phyloP scores from a whole-genome alignment of 2,888 invertebrate species.

The Reticulitermes lucifugus region DNA sequence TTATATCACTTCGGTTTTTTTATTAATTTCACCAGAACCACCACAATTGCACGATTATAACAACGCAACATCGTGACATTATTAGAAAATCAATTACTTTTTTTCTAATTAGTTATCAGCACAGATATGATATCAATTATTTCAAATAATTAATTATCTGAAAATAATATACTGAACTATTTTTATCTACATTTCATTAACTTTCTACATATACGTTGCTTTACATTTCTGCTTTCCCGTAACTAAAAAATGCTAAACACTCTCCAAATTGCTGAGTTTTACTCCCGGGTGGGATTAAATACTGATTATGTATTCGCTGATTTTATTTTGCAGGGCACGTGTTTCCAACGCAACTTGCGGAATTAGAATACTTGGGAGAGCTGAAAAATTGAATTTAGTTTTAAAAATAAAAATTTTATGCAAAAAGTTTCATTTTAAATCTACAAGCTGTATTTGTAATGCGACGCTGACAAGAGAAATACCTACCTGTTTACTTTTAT shows the following conservation, averaged over 20 bases:
- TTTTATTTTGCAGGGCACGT: not conserved
- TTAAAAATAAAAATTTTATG: not conserved
- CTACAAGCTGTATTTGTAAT: not conserved
- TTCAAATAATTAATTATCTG: too few species aligned
- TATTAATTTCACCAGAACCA: too few species aligned
- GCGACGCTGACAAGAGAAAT: not conserved
- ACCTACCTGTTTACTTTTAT: not conserved
- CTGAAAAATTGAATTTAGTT: not conserved
- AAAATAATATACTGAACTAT: too few species aligned
- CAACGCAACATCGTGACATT: too few species aligned
- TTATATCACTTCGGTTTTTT: too few species aligned
- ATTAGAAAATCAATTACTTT: too few species aligned
- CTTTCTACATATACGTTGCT: too few species aligned
- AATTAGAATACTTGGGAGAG: not conserved
- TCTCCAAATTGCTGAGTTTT: not conserved
- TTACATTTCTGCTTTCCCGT: not conserved
- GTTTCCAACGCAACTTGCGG: not conserved
- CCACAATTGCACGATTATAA: too few species aligned
- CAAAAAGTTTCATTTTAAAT: conserved; percentile 11
- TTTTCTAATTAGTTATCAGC: too few species aligned
- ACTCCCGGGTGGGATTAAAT: not conserved
- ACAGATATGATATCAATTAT: too few species aligned
- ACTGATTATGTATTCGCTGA: not conserved
- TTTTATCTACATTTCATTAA: too few species aligned
- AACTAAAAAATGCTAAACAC: not conserved